Conservation (phyloP, 1,140 invertebrate species). For the Diplogasteroides magnus region DNA sequence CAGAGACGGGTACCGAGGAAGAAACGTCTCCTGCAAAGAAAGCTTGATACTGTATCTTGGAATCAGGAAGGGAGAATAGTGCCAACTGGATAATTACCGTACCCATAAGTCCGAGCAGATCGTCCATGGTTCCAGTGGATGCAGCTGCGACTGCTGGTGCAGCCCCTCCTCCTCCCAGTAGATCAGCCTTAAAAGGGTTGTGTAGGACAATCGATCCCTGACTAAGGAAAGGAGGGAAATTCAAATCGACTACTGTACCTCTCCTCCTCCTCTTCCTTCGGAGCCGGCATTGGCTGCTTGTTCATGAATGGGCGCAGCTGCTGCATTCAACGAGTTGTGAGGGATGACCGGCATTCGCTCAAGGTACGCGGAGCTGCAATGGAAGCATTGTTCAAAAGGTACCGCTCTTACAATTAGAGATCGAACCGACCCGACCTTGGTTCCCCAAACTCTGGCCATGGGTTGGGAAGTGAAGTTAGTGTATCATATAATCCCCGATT, state of each 20-base stretch:
- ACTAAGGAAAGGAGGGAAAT: constrained; percentile 57
- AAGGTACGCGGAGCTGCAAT: no score
- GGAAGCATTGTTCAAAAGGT: no score
- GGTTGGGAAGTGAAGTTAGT: no score
- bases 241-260: no score
- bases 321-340: constrained; percentile 54
- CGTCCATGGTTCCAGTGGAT: constrained; percentile 1
- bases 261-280: background rate
- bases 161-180: background rate
- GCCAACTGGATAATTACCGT: no score
- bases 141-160: background rate
- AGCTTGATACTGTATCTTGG: no score
- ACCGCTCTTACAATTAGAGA: no score
- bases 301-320: constrained; percentile 50
- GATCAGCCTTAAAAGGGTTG: background rate
- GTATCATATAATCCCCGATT: no score
- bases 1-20: background rate
- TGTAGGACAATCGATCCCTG: constrained; percentile 11
- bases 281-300: background rate
- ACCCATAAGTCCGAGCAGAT: constrained; percentile 13
- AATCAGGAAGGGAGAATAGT: no score
- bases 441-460: no score
- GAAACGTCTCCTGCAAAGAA: background rate
- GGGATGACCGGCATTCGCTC: constrained; percentile 83
- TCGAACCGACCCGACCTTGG: no score